Conservation (phyloP, 92 coral and sea anemone genomes). For the Epizoanthus rinbou region DNA sequence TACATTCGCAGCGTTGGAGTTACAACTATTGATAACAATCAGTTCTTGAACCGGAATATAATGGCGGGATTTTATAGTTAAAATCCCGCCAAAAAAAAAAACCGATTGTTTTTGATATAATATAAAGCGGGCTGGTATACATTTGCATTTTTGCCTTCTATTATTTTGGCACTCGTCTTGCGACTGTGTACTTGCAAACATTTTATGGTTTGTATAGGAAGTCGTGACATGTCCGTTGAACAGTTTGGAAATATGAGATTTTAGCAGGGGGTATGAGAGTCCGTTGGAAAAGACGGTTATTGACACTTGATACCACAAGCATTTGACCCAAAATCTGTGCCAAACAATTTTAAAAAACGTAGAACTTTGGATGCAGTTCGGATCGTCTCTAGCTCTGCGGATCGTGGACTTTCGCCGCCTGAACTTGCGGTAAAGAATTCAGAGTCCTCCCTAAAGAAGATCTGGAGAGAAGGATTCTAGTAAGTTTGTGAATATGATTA, state of each 20-base stretch:
- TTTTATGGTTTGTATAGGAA: too few relatives aligned
- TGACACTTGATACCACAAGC: slow-evolving; percentile 20
- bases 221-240: too few relatives aligned
- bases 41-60: too few relatives aligned
- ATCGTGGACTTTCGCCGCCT: neutral
- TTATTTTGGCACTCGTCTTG: neutral
- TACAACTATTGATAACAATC: neutral
- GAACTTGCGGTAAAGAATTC: neutral
- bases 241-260: neutral
- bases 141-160: slow-evolving; percentile 15
- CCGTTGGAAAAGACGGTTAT: slow-evolving; percentile 3
- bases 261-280: neutral
- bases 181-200: too few relatives aligned
- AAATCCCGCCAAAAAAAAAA: slow-evolving; percentile 5
- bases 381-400: neutral
- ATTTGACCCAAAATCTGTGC: slow-evolving; percentile 15
- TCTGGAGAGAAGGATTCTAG: neutral
- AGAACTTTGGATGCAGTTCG: neutral
- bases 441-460: neutral
- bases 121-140: slow-evolving; percentile 17
- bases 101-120: neutral
- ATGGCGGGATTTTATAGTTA: neutral
- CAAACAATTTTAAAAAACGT: neutral
- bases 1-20: neutral
- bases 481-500: too few relatives aligned